These are phyloP conservation scores for Drosophila melanocephala DNA, from an alignment of 2,888 invertebrate species.

Conservation along the genomic window DNA sequence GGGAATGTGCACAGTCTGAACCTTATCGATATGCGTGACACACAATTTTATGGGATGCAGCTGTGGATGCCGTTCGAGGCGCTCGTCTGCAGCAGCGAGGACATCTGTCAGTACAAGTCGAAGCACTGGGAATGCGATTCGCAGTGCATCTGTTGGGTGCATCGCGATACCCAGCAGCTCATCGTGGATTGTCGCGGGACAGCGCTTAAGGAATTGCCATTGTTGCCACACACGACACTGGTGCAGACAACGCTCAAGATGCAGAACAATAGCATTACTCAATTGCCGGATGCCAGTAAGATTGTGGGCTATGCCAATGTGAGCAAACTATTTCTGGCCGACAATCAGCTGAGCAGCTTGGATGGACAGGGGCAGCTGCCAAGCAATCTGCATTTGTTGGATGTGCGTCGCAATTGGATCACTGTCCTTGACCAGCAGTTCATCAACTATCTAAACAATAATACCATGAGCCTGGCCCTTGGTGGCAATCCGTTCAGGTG, in stretches of 20 bases:
- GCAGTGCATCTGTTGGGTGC: constrained; percentile 86
- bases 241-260: constrained; percentile 84
- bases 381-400: constrained; percentile 85
- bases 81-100: constrained; percentile 54
- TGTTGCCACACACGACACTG: constrained; percentile 66
- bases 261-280: constrained; percentile 83
- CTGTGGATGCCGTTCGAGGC: constrained; percentile 55
- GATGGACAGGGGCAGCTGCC: constrained; percentile 84
- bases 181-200: constrained; percentile 86
- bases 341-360: constrained; percentile 85
- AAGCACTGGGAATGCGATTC: constrained; percentile 85
- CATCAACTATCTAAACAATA: constrained; percentile 84
- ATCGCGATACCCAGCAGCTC: constrained; percentile 78
- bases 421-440: constrained; percentile 85
- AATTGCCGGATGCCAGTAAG: constrained; percentile 75
- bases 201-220: constrained; percentile 85
- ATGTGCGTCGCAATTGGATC: constrained; percentile 87
- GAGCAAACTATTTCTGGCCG: constrained; percentile 85
- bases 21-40: constrained; percentile 86
- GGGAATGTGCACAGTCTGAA: constrained; percentile 86
- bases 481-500: constrained; percentile 89
- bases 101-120: constrained; percentile 86
- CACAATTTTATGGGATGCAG: constrained; percentile 85
- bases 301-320: constrained; percentile 85
- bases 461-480: constrained; percentile 86